These are phyloP conservation scores for Corythoichthys intestinalis DNA, from an alignment of 2,113 vertebrate genomes.

Conservation along the genomic window DNA sequence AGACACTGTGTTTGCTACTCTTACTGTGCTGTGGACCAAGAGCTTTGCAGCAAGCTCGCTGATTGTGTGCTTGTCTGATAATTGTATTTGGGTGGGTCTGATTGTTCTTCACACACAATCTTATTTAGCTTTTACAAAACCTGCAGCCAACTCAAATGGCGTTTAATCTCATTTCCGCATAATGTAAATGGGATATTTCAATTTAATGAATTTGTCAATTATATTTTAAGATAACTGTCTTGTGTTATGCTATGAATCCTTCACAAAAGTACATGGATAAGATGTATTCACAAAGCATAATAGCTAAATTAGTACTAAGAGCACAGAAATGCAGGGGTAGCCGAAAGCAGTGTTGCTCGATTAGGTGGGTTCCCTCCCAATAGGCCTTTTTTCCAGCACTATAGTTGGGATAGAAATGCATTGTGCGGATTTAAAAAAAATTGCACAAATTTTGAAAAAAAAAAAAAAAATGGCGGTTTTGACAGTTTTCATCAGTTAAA, in stretches of 20 bases:
- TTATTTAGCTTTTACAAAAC: conserved; percentile 22
- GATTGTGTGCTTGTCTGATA: conserved; percentile 62
- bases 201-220: not conserved
- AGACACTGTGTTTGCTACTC: conserved; percentile 45
- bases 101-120: conserved; percentile 42
- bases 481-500: no score
- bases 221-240: conserved; percentile 8
- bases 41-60: conserved; percentile 49
- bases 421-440: no score
- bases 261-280: not conserved
- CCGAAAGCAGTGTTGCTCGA: no score
- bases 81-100: conserved; percentile 51
- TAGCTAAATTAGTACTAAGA: no score
- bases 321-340: no score
- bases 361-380: no score
- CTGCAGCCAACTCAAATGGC: not conserved
- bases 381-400: no score
- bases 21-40: conserved; percentile 24
- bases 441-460: no score
- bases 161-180: not conserved
- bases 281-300: not conserved
- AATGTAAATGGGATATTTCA: conserved; percentile 1
- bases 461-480: no score
- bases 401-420: no score
- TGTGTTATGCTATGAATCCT: not conserved